phyloP scores from a whole-genome alignment of 2,888 invertebrate species.

The Monoplex corrugatus region DNA sequence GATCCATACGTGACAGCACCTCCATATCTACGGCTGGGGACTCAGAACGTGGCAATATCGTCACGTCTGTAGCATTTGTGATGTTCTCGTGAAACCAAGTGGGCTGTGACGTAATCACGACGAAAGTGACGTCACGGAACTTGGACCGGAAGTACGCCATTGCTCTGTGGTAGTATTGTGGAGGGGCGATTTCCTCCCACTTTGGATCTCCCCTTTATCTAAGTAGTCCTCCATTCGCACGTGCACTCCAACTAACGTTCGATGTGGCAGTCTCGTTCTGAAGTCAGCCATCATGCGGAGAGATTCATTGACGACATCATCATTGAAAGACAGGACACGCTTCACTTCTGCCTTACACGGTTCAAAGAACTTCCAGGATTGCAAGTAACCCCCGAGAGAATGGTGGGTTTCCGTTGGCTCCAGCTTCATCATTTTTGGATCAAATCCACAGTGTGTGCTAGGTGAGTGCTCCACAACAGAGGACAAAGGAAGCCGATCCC shows the following conservation, averaged over 20 bases:
- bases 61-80: background rate
- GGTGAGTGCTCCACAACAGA: too few species aligned
- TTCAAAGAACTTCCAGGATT: conserved; percentile 46
- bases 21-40: conserved; percentile 34
- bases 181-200: conserved; percentile 27
- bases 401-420: background rate
- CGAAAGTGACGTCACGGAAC: conserved; percentile 14
- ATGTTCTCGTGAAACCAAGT: background rate
- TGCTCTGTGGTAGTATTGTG: conserved; percentile 21
- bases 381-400: background rate
- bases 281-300: background rate
- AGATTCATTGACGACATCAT: background rate
- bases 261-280: background rate
- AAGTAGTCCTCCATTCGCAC: conserved; percentile 36
- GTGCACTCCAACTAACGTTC: conserved; percentile 30
- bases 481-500: background rate
- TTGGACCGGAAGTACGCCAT: conserved; percentile 41
- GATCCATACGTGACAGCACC: conserved; percentile 35
- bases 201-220: background rate
- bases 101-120: background rate
- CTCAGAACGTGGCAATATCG: background rate
- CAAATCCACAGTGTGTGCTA: conserved; percentile 33
- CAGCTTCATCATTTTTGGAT: background rate
- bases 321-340: background rate
- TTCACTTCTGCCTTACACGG: conserved; percentile 15